Percentiles rank a stretch among this genome's conserved stretches.
phyloP scores from a whole-genome alignment of 37 sponge, comb jelly and placozoan species.

The Ephydatia muelleri region DNA sequence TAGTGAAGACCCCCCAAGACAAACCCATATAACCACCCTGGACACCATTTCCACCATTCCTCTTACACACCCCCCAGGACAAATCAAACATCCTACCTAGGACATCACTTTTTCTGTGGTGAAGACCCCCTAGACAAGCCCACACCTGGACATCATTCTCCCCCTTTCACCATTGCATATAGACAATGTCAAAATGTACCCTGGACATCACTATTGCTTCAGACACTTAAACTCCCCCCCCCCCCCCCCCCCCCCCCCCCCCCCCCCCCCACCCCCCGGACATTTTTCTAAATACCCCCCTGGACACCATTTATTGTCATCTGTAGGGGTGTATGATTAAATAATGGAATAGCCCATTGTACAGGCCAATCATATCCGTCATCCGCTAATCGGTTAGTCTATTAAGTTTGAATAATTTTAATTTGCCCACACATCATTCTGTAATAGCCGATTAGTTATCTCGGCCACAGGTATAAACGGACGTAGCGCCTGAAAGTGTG shows the following conservation, averaged over 20 bases:
- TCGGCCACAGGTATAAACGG: too few relatives aligned
- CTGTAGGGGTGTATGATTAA: conserved; percentile 1
- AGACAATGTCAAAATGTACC: not conserved
- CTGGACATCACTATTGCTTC: not conserved
- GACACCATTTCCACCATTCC: too few relatives aligned
- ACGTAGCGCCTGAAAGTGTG: too few relatives aligned
- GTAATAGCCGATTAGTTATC: too few relatives aligned
- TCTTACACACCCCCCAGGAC: too few relatives aligned
- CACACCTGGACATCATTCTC: too few relatives aligned
- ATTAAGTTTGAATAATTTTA: too few relatives aligned
- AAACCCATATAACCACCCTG: too few relatives aligned
- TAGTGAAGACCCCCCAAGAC: not conserved
- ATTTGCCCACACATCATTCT: too few relatives aligned
- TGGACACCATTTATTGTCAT: conserved; percentile 1
- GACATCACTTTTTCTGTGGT: not conserved
- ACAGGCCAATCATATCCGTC: too few relatives aligned
- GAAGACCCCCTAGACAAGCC: not conserved
- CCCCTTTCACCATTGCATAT: not conserved
- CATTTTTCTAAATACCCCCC: not conserved
- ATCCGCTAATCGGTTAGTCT: too few relatives aligned
- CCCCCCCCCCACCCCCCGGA: not conserved
- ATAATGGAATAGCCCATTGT: not conserved
- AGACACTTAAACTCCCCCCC: not conserved
- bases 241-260: not conserved
- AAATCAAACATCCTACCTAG: too few relatives aligned